Evolutionary conservation across 2,113 vertebrate species (phyloP).

Genomic region (Heptranchias perlo): DNA sequence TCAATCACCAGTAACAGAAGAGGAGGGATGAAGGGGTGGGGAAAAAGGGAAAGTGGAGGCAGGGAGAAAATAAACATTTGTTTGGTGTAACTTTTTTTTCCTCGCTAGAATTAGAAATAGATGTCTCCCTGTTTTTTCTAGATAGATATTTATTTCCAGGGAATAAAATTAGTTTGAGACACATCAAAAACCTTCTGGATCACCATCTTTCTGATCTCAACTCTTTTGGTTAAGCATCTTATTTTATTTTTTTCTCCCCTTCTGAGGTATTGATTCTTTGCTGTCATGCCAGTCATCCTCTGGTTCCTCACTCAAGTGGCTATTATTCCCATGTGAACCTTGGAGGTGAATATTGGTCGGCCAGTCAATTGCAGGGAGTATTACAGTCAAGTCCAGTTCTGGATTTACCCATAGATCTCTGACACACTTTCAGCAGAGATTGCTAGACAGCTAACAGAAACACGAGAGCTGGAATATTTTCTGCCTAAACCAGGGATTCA

Average conservation of each 20-base stretch:
- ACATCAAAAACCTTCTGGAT: neutral
- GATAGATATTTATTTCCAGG: neutral
- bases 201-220: neutral
- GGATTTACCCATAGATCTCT: neutral
- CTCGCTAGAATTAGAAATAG: neutral
- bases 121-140: neutral
- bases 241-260: neutral
- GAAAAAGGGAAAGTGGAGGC: no score
- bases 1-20: neutral
- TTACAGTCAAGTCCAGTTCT: neutral
- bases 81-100: neutral
- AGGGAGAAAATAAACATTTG: no score
- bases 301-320: neutral
- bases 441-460: neutral
- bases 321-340: neutral
- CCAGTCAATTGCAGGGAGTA: neutral
- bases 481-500: neutral
- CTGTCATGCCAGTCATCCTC: neutral
- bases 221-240: neutral
- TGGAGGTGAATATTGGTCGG: neutral
- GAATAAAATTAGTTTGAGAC: neutral
- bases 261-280: neutral
- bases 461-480: neutral
- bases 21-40: neutral
- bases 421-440: neutral